Base-by-base conservation (phyloP, 2,888 invertebrate species). In the Silvanus unidentatus region DNA sequence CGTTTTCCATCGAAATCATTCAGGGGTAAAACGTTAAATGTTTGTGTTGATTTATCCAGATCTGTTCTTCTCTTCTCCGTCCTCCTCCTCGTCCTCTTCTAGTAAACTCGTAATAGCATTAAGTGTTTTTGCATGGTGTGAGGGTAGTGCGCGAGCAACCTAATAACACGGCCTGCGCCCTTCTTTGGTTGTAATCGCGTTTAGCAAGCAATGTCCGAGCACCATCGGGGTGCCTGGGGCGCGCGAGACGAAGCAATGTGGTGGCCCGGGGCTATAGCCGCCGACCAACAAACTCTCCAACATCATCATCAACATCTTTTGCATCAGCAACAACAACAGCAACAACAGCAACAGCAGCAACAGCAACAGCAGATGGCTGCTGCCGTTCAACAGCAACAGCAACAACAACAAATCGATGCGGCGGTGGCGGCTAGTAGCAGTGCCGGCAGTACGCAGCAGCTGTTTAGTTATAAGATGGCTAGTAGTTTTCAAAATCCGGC, bases 381-480 rank as follows among this genome's bases (percentile, higher is more conserved):
- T 13, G 34, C 34, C 5, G 34, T 13, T 13, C 15, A 14, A 34
- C 72, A 71, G 51, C 71, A 69, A 52, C 73, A 72, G 58, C 75
- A 75, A 59, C 69, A 64, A 48, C 75, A 74, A 61, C 71, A 65
- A 51, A 64, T 64, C 50, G 61, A 70, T 57, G 73, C 75, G 60
- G 72, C 72, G 57, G 73, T 74, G 42, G 76, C 76, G 49, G 78
- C 75, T 53, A 76, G 78, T 63, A 78, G 77, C 63, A 77, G 78
- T 56, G 76, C 79, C 39, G 75, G 77, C 50, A 76, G 75, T 52
- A 77, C 77, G 52, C 87, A 87, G 68, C 88, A 88, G 72, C 76
- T 88, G 59, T 88, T 88, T 70, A 83, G 84, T 52, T 89, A 89
- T 72, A 89, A 88, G 79, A 88, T 89, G 87, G 84, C 87, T 64